Evolutionary conservation across 2,113 vertebrate species (phyloP).

Genomic region (Circaetus cinerascens): DNA sequence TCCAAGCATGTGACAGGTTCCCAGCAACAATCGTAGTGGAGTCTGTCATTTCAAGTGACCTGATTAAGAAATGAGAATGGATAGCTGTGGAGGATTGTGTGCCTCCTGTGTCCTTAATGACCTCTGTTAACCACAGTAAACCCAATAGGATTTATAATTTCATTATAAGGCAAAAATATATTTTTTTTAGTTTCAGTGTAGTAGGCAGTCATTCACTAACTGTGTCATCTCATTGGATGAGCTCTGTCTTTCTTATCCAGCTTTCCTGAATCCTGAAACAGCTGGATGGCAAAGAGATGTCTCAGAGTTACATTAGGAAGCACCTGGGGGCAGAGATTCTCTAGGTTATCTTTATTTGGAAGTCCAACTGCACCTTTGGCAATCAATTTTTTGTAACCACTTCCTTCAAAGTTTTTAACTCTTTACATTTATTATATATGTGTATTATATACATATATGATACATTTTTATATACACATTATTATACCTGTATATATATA

Average conservation of each 20-base stretch:
- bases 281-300: background rate
- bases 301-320: background rate
- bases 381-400: background rate
- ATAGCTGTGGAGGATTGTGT: background rate
- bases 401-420: background rate
- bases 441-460: background rate
- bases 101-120: background rate
- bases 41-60: background rate
- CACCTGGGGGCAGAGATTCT: background rate
- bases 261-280: background rate
- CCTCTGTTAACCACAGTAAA: background rate
- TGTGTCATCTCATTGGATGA: background rate
- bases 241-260: background rate
- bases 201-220: background rate
- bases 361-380: background rate
- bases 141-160: background rate
- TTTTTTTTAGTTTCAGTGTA: background rate
- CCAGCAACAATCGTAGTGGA: background rate
- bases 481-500: background rate
- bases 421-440: background rate
- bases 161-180: background rate
- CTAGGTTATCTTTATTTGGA: background rate
- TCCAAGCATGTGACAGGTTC: background rate
- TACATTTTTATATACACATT: background rate
- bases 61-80: background rate